Evolutionary conservation across 2,888 invertebrate species (phyloP).

Genomic region (Tetanocera ferruginea): DNA sequence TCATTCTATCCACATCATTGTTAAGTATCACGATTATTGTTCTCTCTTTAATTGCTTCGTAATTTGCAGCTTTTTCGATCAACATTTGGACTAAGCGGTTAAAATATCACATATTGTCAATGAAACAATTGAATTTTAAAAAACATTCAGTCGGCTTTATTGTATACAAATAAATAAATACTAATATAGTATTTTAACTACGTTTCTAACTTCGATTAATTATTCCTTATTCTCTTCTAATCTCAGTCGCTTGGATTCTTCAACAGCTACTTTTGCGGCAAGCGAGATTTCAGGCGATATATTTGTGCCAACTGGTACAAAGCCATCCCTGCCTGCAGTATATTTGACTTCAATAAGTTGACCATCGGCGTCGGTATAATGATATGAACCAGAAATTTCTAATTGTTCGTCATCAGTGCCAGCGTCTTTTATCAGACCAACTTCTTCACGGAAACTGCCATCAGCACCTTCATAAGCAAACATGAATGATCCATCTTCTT

Average conservation of each 20-base stretch:
- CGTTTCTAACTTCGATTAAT: too few relatives aligned
- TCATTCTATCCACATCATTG: too few relatives aligned
- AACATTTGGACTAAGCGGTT: neutral
- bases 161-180: too few relatives aligned
- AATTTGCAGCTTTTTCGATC: neutral
- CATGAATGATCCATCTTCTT: slow-evolving; percentile 62
- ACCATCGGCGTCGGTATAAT: slow-evolving; percentile 65
- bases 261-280: neutral
- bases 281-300: slow-evolving; percentile 58
- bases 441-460: slow-evolving; percentile 62
- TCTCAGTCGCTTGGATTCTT: neutral
- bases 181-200: too few relatives aligned
- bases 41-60: too few relatives aligned
- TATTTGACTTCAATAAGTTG: slow-evolving; percentile 62
- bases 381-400: slow-evolving; percentile 63
- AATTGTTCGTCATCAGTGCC: slow-evolving; percentile 64
- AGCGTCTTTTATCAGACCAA: slow-evolving; percentile 53
- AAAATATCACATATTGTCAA: too few relatives aligned
- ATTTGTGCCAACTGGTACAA: slow-evolving; percentile 64
- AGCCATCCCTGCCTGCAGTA: slow-evolving; percentile 67
- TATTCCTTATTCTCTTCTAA: neutral
- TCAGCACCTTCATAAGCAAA: slow-evolving; percentile 60
- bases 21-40: too few relatives aligned
- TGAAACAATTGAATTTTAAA: too few relatives aligned
- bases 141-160: too few relatives aligned